These are phyloP conservation scores for Mythimna impura DNA, from an alignment of 2,888 invertebrate species.

Conservation along the genomic window DNA sequence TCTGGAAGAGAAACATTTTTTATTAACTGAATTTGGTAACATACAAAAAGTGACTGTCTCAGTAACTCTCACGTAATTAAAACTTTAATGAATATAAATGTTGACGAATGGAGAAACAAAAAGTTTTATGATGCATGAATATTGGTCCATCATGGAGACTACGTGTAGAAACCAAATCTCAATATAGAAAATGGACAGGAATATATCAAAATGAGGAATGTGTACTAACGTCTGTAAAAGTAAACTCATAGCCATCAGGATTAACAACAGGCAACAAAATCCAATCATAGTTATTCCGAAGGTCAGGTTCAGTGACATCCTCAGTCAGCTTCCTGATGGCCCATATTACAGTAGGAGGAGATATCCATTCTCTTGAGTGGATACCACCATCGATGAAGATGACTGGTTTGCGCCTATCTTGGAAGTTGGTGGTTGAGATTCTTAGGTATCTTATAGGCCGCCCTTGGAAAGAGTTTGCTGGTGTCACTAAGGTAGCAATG, in stretches of 20 bases:
- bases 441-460: slow-evolving; percentile 90
- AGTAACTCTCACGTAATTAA: no score
- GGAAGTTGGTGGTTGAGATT: slow-evolving; percentile 89
- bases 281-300: slow-evolving; percentile 92
- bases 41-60: no score
- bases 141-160: no score
- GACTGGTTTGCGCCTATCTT: slow-evolving; percentile 86
- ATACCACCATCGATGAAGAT: slow-evolving; percentile 91
- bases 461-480: slow-evolving; percentile 90
- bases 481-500: slow-evolving; percentile 83
- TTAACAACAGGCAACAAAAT: slow-evolving; percentile 92
- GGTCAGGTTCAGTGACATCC: slow-evolving; percentile 87
- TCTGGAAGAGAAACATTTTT: slow-evolving; percentile 44
- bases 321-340: slow-evolving; percentile 92
- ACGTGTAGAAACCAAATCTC: no score
- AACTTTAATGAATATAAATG: no score
- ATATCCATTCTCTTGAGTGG: slow-evolving; percentile 93
- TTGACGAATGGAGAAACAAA: no score
- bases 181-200: not conserved
- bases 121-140: no score
- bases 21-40: not conserved
- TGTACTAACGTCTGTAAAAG: slow-evolving; percentile 77
- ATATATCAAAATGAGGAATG: not conserved
- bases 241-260: slow-evolving; percentile 93
- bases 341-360: slow-evolving; percentile 92